Evolutionary conservation across 2,797 vertebrate species (phyloP).

Genomic region (Euphonia xanthogaster): DNA sequence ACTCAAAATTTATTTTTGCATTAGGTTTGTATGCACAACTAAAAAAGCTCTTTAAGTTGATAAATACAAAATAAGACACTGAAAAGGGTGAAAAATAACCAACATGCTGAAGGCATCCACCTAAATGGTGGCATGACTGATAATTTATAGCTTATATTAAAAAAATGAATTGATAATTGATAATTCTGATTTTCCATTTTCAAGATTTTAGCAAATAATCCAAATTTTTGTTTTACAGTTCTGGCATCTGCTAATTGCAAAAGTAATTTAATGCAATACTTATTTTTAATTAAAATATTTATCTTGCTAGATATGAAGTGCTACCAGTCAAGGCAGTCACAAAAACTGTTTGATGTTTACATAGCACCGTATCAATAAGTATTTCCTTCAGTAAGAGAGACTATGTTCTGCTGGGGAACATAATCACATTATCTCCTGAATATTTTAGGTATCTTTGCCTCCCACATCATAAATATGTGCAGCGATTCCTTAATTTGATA

Average conservation of each 20-base stretch:
- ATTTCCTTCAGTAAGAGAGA: neutral
- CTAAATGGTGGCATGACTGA: neutral
- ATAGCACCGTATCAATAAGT: neutral
- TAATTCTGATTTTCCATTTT: neutral
- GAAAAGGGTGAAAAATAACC: constrained; percentile 5
- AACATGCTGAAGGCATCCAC: neutral
- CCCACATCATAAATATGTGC: neutral
- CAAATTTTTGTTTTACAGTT: neutral
- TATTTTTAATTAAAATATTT: constrained; percentile 8
- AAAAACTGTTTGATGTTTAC: neutral
- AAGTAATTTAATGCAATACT: neutral
- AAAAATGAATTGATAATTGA: neutral
- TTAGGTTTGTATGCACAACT: neutral
- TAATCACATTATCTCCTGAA: neutral
- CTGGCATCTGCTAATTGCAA: neutral
- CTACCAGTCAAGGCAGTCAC: constrained; percentile 5
- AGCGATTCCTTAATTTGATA: neutral
- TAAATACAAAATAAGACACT: constrained; percentile 15
- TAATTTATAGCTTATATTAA: neutral
- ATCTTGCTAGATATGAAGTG: neutral
- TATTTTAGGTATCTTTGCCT: constrained; percentile 1
- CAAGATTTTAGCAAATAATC: neutral
- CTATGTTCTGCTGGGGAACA: neutral
- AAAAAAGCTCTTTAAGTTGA: neutral
- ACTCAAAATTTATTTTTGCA: neutral